phyloP scores from a whole-genome alignment of 2,797 vertebrate genomes.

The Pterois miles region DNA sequence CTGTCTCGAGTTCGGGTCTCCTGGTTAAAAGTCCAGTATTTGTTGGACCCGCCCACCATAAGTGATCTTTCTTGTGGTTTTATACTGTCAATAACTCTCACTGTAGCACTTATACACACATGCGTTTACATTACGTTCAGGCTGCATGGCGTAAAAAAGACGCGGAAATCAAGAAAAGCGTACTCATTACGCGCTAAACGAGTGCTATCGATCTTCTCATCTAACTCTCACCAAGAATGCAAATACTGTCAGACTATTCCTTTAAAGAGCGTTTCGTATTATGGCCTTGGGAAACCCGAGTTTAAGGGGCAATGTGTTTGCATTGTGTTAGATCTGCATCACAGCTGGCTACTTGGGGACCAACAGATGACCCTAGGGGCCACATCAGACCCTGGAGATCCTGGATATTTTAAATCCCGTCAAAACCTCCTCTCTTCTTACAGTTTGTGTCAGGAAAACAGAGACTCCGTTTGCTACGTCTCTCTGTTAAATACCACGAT shows the following conservation, averaged over 20 bases:
- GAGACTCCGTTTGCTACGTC: neutral
- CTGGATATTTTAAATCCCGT: neutral
- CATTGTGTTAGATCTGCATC: neutral
- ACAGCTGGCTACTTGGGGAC: slow-evolving; percentile 27
- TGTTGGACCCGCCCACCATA: too few relatives aligned
- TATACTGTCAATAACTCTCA: too few relatives aligned
- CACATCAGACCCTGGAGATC: neutral
- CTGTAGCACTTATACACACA: too few relatives aligned
- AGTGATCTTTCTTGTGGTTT: too few relatives aligned
- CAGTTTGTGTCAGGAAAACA: slow-evolving; percentile 3
- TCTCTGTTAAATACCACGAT: neutral
- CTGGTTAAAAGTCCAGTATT: too few relatives aligned
- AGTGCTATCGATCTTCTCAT: neutral
- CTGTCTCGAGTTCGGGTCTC: too few relatives aligned
- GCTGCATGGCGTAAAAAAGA: too few relatives aligned
- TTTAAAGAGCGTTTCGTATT: neutral
- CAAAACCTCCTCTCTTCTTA: neutral
- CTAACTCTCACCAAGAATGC: neutral
- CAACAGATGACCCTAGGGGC: neutral
- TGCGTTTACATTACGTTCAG: too few relatives aligned
- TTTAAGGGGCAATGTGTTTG: neutral
- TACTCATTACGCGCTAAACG: neutral
- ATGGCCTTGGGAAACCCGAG: neutral
- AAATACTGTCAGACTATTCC: neutral
- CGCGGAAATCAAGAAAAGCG: too few relatives aligned